Evolutionary conservation across 2,888 invertebrate genomes (phyloP), one percentile per base, ranked within the genome.

Genomic region (Sabatieria punctata): DNA sequence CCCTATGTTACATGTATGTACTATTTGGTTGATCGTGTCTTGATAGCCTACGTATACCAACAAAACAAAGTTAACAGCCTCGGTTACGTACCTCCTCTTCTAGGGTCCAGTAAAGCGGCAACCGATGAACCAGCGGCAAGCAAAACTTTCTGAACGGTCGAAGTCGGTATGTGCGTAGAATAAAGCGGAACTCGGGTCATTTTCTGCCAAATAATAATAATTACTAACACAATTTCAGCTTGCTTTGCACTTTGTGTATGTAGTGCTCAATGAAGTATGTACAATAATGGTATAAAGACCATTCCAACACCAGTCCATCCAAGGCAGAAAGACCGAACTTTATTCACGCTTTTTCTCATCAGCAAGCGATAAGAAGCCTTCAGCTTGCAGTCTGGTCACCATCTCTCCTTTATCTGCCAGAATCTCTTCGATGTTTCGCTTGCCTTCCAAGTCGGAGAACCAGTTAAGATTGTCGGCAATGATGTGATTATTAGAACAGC

Each of bases 381-480:
- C 19, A 8, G 23, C 26, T 4, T 27, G 46, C 13, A 57, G 26
- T 71, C 33, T 58, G 45, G 60, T 60, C 2, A 91, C 83, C 4
- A 70, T 73, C 71, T 93, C 89, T 1, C 91, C 91, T 61, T 83
- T 86, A 48, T 78, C 78, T 19, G 78, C 79, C 65, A 93, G 71
- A 30, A 89, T 82, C 52, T 83, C 80, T 71, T 93, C 91, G 56
- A 95, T 84, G 62, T 93, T 93, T 52, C 74, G 43, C 49, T 65
- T 63, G 43, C 63, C 65, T 51, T 70, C 57, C 60, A 81, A 70
- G 61, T 85, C 81, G 0, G 77, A 72, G 65, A 93, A 95, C 93
- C 93, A 95, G 52, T 82, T 82, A 1, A 95, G 72, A 68, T 95
- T 89, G 65, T 95, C 93, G 0, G 93, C 93, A 54, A 95, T 91